Conservation (phyloP, 2,888 invertebrate genomes). For the Zeuzera pyrina region DNA sequence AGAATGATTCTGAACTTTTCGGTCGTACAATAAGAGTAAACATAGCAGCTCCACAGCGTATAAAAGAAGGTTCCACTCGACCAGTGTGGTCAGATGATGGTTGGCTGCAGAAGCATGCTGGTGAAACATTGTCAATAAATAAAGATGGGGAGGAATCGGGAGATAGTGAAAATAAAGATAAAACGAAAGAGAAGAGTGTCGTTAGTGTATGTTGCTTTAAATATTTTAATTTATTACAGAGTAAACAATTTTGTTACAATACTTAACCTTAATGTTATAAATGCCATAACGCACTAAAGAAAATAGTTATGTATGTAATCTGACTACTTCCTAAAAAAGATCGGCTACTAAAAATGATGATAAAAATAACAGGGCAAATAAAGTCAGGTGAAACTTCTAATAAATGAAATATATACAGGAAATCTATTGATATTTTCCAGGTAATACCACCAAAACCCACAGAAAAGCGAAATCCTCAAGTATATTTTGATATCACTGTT, state of each 20-base stretch:
- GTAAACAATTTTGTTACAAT: too few species aligned
- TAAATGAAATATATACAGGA: too few species aligned
- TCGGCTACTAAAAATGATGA: too few species aligned
- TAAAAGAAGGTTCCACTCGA: conserved; percentile 94
- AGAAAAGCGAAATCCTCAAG: conserved; percentile 85
- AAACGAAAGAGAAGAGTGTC: conserved; percentile 29
- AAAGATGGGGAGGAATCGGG: conserved; percentile 48
- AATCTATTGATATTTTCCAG: conserved; percentile 30
- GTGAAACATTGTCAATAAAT: conserved; percentile 82
- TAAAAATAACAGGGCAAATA: too few species aligned
- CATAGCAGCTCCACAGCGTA: conserved; percentile 96
- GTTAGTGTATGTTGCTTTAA: conserved; percentile 19
- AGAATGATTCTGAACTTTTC: conserved; percentile 98
- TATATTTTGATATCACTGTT: conserved; percentile 95
- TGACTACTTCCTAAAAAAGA: too few species aligned
- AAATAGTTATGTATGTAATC: too few species aligned
- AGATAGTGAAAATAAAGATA: conserved; percentile 41
- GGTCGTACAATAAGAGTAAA: conserved; percentile 97
- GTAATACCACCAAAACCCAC: conserved; percentile 34
- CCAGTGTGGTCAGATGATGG: conserved; percentile 99
- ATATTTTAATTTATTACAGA: background rate
- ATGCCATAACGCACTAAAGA: too few species aligned
- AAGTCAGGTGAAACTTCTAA: too few species aligned
- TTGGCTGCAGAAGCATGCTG: conserved; percentile 98
- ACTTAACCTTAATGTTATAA: too few species aligned